A percentile compares a stretch with the other conserved stretches of the same genome.
phyloP scores from a whole-genome alignment of 2,888 invertebrate genomes.

The Ormia ochracea region DNA sequence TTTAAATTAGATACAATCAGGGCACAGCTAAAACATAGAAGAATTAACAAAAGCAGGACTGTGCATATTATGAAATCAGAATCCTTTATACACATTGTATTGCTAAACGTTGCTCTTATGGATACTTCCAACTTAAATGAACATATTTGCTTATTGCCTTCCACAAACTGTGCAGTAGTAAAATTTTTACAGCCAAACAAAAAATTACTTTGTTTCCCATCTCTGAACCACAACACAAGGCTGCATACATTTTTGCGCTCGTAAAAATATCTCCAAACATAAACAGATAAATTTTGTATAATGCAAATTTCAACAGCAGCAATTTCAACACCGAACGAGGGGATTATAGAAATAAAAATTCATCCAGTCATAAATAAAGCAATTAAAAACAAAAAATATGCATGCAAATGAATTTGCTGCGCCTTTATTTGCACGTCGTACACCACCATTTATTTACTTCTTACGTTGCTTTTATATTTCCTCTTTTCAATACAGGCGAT shows the following conservation, averaged over 20 bases:
- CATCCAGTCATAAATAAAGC: background rate
- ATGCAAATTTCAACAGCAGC: constrained; percentile 7
- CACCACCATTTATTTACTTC: background rate
- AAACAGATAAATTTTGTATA: background rate
- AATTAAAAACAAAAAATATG: background rate
- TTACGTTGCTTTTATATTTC: constrained; percentile 3
- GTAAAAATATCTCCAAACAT: background rate
- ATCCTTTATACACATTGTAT: no score
- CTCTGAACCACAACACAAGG: background rate
- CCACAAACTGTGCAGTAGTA: no score
- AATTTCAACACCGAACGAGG: background rate
- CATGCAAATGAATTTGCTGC: constrained; percentile 14
- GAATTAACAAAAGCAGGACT: no score
- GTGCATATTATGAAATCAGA: no score
- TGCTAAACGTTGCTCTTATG: no score
- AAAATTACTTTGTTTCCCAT: background rate
- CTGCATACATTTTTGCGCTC: background rate
- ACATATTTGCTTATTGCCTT: no score
- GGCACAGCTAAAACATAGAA: no score
- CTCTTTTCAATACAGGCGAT: constrained; percentile 44
- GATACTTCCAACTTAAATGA: no score
- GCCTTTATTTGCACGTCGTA: background rate
- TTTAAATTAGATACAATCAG: no score
- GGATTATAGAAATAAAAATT: constrained; percentile 7
- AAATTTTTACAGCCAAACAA: no score